Conservation (phyloP, 2,113 vertebrate genomes). For the Mobula hypostoma region DNA sequence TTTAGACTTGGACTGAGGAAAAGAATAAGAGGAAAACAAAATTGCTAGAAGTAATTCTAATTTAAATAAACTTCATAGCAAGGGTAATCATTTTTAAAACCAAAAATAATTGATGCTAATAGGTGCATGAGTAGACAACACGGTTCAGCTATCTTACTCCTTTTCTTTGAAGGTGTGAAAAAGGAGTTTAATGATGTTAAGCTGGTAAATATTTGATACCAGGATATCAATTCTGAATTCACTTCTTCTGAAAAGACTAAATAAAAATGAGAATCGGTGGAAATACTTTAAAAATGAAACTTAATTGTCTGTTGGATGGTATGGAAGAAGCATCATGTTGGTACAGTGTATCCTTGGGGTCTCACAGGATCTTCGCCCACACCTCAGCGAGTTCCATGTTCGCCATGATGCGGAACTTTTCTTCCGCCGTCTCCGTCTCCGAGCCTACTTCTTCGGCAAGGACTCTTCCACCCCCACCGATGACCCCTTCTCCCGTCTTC, state of each 20-base stretch:
- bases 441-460: no score
- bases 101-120: neutral
- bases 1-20: neutral
- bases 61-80: neutral
- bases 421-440: no score
- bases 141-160: neutral
- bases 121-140: neutral
- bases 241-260: no score
- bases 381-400: no score
- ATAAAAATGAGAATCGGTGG: neutral
- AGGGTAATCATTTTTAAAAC: neutral
- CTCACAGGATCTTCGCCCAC: no score
- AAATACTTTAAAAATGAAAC: neutral
- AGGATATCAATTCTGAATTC: neutral
- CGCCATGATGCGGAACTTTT: no score
- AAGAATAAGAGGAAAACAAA: neutral
- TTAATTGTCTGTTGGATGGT: neutral
- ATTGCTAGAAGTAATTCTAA: neutral
- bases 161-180: neutral
- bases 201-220: no score
- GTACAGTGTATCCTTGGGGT: neutral
- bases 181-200: neutral
- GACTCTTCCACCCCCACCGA: no score
- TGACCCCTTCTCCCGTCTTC: no score
- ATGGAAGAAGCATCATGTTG: neutral